Conservation (phyloP, 2,113 vertebrate species). For the Channa maculata region DNA sequence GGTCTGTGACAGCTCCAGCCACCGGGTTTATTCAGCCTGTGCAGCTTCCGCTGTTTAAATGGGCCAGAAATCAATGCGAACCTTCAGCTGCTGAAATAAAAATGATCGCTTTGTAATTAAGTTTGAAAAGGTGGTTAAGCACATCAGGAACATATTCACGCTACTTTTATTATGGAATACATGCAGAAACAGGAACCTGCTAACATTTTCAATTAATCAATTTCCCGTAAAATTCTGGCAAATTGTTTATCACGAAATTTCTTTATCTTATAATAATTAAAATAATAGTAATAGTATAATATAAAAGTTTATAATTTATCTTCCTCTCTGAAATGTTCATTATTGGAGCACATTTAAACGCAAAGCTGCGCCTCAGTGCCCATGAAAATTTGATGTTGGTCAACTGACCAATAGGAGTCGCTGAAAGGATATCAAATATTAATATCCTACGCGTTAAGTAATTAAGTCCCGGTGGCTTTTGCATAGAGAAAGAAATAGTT, state of each 20-base stretch:
- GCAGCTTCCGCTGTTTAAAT: neutral
- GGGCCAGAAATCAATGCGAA: conserved; percentile 15
- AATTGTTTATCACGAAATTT: no score
- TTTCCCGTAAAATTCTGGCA: no score
- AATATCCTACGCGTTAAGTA: conserved; percentile 74
- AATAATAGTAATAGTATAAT: no score
- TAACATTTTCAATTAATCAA: no score
- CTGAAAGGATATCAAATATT: conserved; percentile 79
- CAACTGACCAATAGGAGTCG: conserved; percentile 72
- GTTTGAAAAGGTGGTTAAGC: conserved; percentile 37
- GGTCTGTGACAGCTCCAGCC: neutral
- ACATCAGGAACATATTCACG: no score
- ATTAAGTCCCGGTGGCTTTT: conserved; percentile 78
- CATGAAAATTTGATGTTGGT: conserved; percentile 80
- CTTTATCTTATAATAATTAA: no score
- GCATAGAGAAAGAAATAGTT: conserved; percentile 69
- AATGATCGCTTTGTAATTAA: conserved; percentile 36
- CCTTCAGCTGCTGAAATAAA: neutral
- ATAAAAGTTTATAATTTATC: neutral
- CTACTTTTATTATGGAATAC: no score
- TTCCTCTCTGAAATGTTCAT: conserved; percentile 17
- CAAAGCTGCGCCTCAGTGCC: neutral
- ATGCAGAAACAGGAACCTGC: no score
- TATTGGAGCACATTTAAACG: conserved; percentile 30
- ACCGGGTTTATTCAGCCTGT: neutral